phyloP scores from a whole-genome alignment of 2,888 invertebrate genomes.

The Sinelater perroti region DNA sequence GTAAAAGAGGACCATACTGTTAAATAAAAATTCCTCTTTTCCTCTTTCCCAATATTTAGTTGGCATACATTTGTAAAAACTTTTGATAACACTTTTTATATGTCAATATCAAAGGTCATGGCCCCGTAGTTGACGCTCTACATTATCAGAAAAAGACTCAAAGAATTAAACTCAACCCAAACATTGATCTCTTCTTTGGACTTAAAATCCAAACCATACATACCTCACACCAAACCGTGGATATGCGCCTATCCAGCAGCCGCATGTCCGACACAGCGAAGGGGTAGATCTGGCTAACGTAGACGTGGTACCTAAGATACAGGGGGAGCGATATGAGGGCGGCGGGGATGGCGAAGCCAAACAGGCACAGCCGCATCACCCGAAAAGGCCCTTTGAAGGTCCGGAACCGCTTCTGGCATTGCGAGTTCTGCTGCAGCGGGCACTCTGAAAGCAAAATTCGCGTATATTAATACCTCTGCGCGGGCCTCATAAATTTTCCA shows the following conservation, averaged over 20 bases:
- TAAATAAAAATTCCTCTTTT: no score
- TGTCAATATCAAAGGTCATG: no score
- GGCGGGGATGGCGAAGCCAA: constrained; percentile 74
- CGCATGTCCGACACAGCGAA: constrained; percentile 80
- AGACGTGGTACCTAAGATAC: constrained; percentile 76
- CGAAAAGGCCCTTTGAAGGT: constrained; percentile 65
- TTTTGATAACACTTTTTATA: no score
- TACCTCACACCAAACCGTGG: constrained; percentile 85
- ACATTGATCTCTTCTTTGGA: not conserved
- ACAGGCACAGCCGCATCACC: constrained; percentile 68
- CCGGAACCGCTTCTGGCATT: constrained; percentile 22
- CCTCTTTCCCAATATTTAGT: no score
- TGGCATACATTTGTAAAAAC: no score
- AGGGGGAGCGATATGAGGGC: constrained; percentile 72
- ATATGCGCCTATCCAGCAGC: constrained; percentile 76
- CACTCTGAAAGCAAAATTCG: constrained; percentile 39
- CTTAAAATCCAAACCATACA: constrained; percentile 39
- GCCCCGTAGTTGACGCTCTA: no score
- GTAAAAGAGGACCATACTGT: no score
- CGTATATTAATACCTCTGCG: no score
- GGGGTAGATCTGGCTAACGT: constrained; percentile 75
- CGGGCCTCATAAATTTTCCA: no score
- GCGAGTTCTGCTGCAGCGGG: constrained; percentile 32
- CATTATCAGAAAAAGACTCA: no score
- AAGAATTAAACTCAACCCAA: no score